Conservation (phyloP, 2,113 vertebrate genomes). For the Origma solitaria region DNA sequence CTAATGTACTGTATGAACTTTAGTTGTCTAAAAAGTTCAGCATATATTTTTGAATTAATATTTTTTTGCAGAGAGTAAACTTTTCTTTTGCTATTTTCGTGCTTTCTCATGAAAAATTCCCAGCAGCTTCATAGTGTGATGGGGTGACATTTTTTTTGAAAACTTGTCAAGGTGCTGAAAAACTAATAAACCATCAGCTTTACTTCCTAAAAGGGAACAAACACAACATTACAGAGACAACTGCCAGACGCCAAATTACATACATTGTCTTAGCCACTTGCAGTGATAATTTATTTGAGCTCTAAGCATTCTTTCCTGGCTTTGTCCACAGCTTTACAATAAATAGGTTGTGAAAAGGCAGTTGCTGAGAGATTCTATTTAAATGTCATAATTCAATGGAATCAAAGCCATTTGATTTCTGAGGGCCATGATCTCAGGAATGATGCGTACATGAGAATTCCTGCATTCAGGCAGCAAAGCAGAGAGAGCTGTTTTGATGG, state of each 20-base stretch:
- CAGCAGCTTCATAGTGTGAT: not conserved
- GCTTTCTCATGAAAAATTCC: not conserved
- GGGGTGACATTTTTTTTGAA: not conserved
- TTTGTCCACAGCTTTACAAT: not conserved
- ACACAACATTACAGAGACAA: not conserved
- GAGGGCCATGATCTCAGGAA: not conserved
- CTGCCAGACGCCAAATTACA: slow-evolving; percentile 1
- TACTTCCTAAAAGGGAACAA: slow-evolving; percentile 15
- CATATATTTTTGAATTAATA: not conserved
- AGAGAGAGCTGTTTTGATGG: not conserved
- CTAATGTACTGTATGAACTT: not conserved
- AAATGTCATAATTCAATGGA: slow-evolving; percentile 32
- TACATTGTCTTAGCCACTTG: slow-evolving; percentile 7
- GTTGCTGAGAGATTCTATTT: slow-evolving; percentile 32
- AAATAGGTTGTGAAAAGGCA: slow-evolving; percentile 15
- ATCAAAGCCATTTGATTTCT: not conserved
- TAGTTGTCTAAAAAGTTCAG: not conserved
- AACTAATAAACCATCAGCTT: slow-evolving; percentile 13
- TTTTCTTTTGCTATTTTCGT: not conserved
- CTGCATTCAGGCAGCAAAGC: not conserved
- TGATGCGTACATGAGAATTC: not conserved
- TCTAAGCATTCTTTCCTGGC: not conserved
- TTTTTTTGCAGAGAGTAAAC: not conserved
- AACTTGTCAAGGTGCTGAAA: not conserved
- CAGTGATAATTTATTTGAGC: slow-evolving; percentile 9